phyloP scores from a whole-genome alignment of 2,888 invertebrate species.

The Therioaphis trifolii region DNA sequence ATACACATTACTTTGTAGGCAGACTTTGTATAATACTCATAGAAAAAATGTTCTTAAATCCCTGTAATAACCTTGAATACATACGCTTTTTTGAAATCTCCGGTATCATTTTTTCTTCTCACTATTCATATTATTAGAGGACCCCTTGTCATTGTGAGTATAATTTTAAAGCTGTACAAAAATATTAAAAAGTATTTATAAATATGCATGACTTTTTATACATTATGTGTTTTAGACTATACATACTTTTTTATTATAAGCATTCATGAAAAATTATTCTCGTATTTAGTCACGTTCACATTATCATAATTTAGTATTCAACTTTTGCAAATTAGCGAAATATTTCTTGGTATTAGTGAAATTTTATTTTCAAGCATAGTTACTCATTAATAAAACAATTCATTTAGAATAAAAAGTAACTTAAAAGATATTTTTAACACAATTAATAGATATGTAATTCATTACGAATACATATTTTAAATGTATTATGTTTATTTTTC shows the following conservation, averaged over 20 bases:
- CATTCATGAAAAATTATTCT: slow-evolving; percentile 1
- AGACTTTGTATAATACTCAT: not conserved
- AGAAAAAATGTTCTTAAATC: not conserved
- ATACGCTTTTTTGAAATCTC: not conserved
- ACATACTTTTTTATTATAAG: not conserved
- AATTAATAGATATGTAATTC: not conserved
- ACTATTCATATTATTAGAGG: slow-evolving; percentile 3
- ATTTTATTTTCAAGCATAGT: not conserved
- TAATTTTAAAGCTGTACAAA: not conserved
- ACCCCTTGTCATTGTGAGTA: not conserved
- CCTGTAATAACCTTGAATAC: not conserved
- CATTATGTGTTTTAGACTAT: not conserved
- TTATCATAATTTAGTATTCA: slow-evolving; percentile 42
- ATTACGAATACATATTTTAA: not conserved
- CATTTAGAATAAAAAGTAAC: not conserved
- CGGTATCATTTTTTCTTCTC: not conserved
- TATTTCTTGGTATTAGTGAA: not conserved
- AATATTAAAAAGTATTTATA: not conserved
- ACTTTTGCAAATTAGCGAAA: slow-evolving; percentile 23
- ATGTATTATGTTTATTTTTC: slow-evolving; percentile 33
- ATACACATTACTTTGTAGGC: not conserved
- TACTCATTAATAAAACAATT: not conserved
- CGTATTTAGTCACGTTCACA: slow-evolving; percentile 31
- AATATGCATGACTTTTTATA: not conserved
- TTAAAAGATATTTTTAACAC: not conserved